Base-by-base conservation (phyloP, 2,797 vertebrate species). In the Aplochiton taeniatus region DNA sequence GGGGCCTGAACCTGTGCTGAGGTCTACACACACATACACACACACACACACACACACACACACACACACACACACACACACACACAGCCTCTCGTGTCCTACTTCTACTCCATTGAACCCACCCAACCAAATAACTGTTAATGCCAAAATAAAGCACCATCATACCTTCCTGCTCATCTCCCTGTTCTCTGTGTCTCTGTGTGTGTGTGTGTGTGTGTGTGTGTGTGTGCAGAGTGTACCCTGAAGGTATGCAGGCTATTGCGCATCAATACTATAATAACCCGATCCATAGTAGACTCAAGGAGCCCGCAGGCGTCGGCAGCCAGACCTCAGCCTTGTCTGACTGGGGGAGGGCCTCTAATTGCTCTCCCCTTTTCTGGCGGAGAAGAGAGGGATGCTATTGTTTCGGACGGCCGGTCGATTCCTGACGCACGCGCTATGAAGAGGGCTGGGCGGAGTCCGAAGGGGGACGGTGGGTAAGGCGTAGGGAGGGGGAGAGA, bases 201-300 rank as follows among this genome's bases (percentile, higher is more conserved):
- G 19, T 13, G 44, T 59, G 45, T 58, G n/a, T 45, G 56, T 56
- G 65, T 75, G 53, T 11, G 45, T 31, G 45, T 62, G 18, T 50
- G 47, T 45, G 56, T 58, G 31, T 44, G 14, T 11, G 17, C 44
- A 11, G 11, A 6, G 10, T 13, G 44, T 59, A 31, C 51, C 51
- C 61, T 74, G 68, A 42, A 55, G 49, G 41, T 61, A 58, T 16
- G 8, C 12, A 16, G 65, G 65, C 61, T 61, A 64, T 60, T 74
- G 68, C 63, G 63, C 13, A 61, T 80, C 76, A 70, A 41, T 31
- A 57, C 58, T 75, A 66, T 72, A 79, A 81, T 77, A 81, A 83
- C 70, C 61, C 68, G 62, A 71, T 83, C 70, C 66, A 76, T 68
- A 45, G 58, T 49, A 57, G 61, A 76, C 73, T 70, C 52, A 78